These are phyloP conservation scores for Leucozona laternaria DNA, from an alignment of 2,888 invertebrate genomes.

Conservation along the genomic window DNA sequence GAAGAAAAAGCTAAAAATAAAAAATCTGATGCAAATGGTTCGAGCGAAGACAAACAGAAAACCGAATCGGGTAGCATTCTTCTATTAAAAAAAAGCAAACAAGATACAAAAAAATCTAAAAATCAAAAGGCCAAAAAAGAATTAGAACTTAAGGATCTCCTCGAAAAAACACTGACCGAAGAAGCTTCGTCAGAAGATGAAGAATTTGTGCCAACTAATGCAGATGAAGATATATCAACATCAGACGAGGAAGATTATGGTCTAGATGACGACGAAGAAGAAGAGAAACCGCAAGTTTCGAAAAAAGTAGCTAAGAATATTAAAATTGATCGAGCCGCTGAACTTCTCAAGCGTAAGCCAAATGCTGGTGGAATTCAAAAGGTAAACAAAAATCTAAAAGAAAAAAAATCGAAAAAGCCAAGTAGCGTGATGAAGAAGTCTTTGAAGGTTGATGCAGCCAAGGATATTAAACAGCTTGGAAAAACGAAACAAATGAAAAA, in stretches of 20 bases:
- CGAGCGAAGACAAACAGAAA: slow-evolving; percentile 2
- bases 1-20: slow-evolving; percentile 39
- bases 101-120: slow-evolving; percentile 39
- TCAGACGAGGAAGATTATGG: slow-evolving; percentile 60
- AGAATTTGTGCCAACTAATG: slow-evolving; percentile 77
- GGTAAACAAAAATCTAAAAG: slow-evolving; percentile 75
- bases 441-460: slow-evolving; percentile 79
- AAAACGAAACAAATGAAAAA: slow-evolving; percentile 75
- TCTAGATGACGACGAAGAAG: slow-evolving; percentile 52
- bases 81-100: slow-evolving; percentile 63
- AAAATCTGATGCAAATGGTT: slow-evolving; percentile 3
- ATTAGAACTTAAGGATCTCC: slow-evolving; percentile 78
- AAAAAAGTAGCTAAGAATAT: slow-evolving; percentile 61
- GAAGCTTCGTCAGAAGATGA: slow-evolving; percentile 81
- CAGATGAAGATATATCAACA: slow-evolving; percentile 27
- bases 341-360: slow-evolving; percentile 80
- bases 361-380: slow-evolving; percentile 80
- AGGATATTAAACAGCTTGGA: slow-evolving; percentile 76
- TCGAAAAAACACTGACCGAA: slow-evolving; percentile 80
- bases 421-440: slow-evolving; percentile 57
- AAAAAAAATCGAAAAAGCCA: slow-evolving; percentile 58
- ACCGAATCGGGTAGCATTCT: slow-evolving; percentile 51
- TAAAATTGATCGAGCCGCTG: slow-evolving; percentile 78
- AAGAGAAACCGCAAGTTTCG: slow-evolving; percentile 47
- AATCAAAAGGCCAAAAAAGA: slow-evolving; percentile 63